Evolutionary conservation across 2,113 vertebrate genomes (phyloP), one percentile per base, ranked within the genome.

Genomic region (Cygnus buccinator): DNA sequence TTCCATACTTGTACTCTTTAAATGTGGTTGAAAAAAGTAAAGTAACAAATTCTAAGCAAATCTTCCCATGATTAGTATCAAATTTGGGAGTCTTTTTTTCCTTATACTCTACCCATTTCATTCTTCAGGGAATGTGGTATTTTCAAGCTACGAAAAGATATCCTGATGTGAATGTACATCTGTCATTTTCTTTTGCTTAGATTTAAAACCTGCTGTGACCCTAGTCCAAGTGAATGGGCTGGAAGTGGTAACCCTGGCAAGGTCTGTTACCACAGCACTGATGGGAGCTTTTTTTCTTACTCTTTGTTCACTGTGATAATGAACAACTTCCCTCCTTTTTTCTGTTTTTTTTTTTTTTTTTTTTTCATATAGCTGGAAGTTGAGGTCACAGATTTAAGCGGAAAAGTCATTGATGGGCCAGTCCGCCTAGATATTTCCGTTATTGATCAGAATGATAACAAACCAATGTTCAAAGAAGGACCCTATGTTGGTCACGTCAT

Each of bases 371-470:
- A 99, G 99, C 98, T 99, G 61, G 98, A 99, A 61, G 99, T 99
- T 21, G 99, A 99, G 74, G 98, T 98, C 31, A 98, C 96, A 10
- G 99, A 99, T 73, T 84, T 95, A 28, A 97, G 67, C 6, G 99
- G 99, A 33, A 99, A 98, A 65, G 96, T 98, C 14, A 88, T 99
- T 0, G 99, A 99, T 29, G 99, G 98, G 3, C 99, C 99, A 0
- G 98, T 98, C 11, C 95, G 96, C 19, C 96, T 99, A 46, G 97
- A 98, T 43, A 96, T 99, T 91, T 96, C 95, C 4, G 98, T 99
- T 83, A 99, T 99, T 19, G 99, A 99, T 96, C 99, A 99, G 92
- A 99, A 99, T 46, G 99, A 99, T 97, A 99, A 99, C 97, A 98
- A 99, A 50, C 99, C 99, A 1, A 98, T 99, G 97, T 99, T 99